Base-by-base conservation (phyloP, 1,140 invertebrate genomes). In the Lasioglossum baleicum region DNA sequence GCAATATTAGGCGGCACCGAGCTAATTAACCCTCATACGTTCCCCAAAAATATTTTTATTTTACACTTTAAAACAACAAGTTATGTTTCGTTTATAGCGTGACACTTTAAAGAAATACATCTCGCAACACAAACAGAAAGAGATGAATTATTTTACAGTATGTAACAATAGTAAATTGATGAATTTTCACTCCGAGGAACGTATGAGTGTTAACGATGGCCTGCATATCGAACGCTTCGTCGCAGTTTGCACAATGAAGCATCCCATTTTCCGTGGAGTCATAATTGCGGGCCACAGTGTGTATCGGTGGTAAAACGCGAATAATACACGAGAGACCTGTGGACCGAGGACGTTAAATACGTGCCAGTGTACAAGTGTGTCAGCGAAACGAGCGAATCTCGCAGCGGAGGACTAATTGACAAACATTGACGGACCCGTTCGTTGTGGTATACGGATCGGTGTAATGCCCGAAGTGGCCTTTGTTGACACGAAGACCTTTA, bases 401-500 rank as follows among this genome's bases (percentile, higher is more conserved):
- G 51, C 80, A 74, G 40, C 67, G 80, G 51, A 81, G 83, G 81
- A 83, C 89, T 90, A 90, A 90, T 90, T 88, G 89, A 76, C 89
- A 90, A 90, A 90, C 84, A 90, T 91, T 91, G 89, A 91, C 89
- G 80, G 31, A 89, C 61, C 44, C 65, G 74, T 82, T 68, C 63
- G 83, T 83, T 75, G 51, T 78, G 75, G 13, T 15, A 80, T 81
- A 82, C 77, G 72, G 85, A 82, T 75, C 84, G 70, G 71, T 64
- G 80, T 76, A 81, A 69, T 78, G 81, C 64, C 80, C 83, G 66
- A 88, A 88, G 88, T 85, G 81, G 71, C 79, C 83, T 90, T 88
- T 91, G 88, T 91, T 91, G 89, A 85, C 87, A 80, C 72, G 81
- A 61, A 88, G 81, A 88, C 83, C 83, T 82, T 77, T 75, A 73